Conservation (phyloP, 2,888 invertebrate genomes). For the Agrotis ipsilon region DNA sequence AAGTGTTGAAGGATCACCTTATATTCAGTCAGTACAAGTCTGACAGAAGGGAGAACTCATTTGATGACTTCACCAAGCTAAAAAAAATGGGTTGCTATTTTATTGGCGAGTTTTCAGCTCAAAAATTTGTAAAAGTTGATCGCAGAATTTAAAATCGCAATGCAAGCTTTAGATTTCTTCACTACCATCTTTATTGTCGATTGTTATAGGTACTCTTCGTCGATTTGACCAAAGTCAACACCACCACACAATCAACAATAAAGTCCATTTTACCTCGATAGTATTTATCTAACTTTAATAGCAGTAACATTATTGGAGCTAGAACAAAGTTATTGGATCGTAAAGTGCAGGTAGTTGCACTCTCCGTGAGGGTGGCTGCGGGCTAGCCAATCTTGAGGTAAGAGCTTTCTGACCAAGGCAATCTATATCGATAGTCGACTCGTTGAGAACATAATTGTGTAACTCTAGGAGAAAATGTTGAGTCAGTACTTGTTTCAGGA, state of each 20-base stretch:
- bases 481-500: too few species aligned
- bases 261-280: neutral
- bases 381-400: constrained; percentile 41
- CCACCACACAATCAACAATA: too few species aligned
- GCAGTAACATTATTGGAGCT: constrained; percentile 11
- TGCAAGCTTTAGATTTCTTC: too few species aligned
- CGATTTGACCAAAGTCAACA: neutral
- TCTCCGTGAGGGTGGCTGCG: constrained; percentile 8
- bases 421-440: constrained; percentile 12
- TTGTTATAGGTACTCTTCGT: neutral
- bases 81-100: too few species aligned
- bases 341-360: constrained; percentile 34
- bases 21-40: too few species aligned
- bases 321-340: constrained; percentile 6
- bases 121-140: too few species aligned
- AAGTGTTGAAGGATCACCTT: too few species aligned
- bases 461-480: neutral
- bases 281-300: constrained; percentile 18
- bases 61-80: too few species aligned
- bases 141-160: too few species aligned
- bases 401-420: constrained; percentile 46
- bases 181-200: neutral
- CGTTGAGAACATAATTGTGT: constrained; percentile 14
- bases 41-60: too few species aligned
- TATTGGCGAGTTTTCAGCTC: too few species aligned